A percentile compares a stretch with the other conserved stretches of the same genome.
phyloP scores from a whole-genome alignment of 2,797 vertebrate genomes.

The Scolopax bukidnonensis region DNA sequence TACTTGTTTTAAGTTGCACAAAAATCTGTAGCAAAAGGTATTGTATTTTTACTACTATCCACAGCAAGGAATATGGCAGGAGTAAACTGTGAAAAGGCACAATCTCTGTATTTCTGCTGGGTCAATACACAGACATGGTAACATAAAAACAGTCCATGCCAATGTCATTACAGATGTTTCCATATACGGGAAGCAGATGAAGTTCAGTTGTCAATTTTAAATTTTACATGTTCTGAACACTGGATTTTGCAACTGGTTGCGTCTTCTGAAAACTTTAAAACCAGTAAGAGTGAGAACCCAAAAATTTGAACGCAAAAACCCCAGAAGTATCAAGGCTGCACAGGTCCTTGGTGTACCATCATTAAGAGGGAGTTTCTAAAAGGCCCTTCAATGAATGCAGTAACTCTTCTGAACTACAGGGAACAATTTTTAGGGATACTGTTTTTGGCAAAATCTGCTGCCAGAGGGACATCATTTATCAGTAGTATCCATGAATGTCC shows the following conservation, averaged over 20 bases:
- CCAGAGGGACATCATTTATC: background rate
- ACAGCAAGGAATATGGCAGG: background rate
- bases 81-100: background rate
- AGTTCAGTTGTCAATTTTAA: background rate
- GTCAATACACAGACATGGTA: background rate
- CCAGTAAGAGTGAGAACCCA: rapidly evolving
- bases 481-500: background rate
- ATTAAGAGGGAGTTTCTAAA: background rate
- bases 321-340: background rate
- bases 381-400: background rate
- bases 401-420: background rate
- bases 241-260: background rate
- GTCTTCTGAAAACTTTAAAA: background rate
- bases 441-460: background rate
- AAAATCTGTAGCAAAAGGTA: background rate
- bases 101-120: background rate
- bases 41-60: background rate
- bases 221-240: background rate
- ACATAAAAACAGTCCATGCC: background rate
- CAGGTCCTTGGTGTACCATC: background rate
- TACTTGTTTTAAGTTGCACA: background rate
- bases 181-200: rapidly evolving
- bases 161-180: background rate
- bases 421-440: background rate
- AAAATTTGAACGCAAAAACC: background rate